These are phyloP conservation scores for Mormyrops attenuatus DNA, from an alignment of 2,797 vertebrate species.

Conservation along the genomic window DNA sequence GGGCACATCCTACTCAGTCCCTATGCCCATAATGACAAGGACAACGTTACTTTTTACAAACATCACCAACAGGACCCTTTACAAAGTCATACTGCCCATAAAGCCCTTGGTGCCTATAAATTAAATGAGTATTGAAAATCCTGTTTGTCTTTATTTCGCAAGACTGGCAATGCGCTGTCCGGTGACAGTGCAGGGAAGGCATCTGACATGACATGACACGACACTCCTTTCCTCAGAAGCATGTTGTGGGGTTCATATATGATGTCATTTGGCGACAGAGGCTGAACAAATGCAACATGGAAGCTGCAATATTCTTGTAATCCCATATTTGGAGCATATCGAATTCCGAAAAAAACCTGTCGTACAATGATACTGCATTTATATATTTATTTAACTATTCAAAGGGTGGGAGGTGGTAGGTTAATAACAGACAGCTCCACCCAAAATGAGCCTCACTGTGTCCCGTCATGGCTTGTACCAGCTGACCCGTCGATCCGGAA, in stretches of 20 bases:
- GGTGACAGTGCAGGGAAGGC: not conserved
- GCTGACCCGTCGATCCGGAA: conserved; percentile 47
- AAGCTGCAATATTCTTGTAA: not conserved
- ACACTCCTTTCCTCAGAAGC: not conserved
- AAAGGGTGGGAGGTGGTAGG: not conserved
- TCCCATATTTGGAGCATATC: not conserved
- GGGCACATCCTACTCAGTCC: not conserved
- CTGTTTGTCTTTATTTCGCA: not conserved
- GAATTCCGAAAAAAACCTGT: not conserved
- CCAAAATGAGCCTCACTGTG: not conserved
- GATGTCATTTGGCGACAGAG: not conserved
- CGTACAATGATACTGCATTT: not conserved
- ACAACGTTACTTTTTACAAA: not conserved
- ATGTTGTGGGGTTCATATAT: not conserved
- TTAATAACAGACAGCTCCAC: not conserved
- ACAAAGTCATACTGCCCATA: not conserved
- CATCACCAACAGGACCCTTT: not conserved
- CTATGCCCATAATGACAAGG: not conserved
- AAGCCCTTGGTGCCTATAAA: not conserved
- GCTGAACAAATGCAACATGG: not conserved
- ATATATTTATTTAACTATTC: not conserved
- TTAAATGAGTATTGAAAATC: not conserved
- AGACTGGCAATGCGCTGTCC: not conserved
- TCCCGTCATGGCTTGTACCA: not conserved
- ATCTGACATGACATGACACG: not conserved